Base-by-base conservation (phyloP, 2,888 invertebrate genomes). In the Eulithis prunata region DNA sequence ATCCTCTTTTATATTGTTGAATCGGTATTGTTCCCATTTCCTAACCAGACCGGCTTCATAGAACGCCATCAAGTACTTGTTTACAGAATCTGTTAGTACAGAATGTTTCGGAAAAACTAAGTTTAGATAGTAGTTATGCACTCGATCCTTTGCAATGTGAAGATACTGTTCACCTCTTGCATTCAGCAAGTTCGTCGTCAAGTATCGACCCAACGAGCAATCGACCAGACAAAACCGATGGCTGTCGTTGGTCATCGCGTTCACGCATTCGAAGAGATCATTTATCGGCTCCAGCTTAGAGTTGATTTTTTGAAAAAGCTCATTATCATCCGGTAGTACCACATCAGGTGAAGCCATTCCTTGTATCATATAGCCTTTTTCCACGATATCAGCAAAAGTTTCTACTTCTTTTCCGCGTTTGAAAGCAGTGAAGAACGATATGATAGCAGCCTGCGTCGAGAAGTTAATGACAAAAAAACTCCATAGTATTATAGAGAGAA, bases 11-110 rank as follows among this genome's bases (percentile, higher is more conserved):
- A 90, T 84, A 47, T 85, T 83, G 10, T 80, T 81, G 66, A 78
- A 90, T 62, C 84, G 83, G 60, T 88, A 90, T 57, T 89, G 81
- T 70, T 91, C 90, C 93, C 93, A 93, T 80, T 93, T 90, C 13
- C 73, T 82, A 52, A 93, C 76, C 10, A 93, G 75, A 0, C 93
- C 93, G 1, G 84, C 87, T 82, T 93, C 91, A 49, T 86, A 77
- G 52, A 91, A 77, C 21, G 61, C 77, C 69, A 85, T 78, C 69
- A 91, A 76, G 52, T 86, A 82, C 64, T 82, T 82, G 71, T 87
- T 87, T 28, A 84, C 85, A 13, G 78, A 71, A 3, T 82, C 79
- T 0, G 88, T 85, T 14, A 93, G 51, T 0, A 88, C 82, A 1
- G 90, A 91, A 74, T 92, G 64, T 73, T 83, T 87, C 0, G 82